Base-by-base conservation (phyloP, 2,888 invertebrate genomes). In the Steinernema hermaphroditum region DNA sequence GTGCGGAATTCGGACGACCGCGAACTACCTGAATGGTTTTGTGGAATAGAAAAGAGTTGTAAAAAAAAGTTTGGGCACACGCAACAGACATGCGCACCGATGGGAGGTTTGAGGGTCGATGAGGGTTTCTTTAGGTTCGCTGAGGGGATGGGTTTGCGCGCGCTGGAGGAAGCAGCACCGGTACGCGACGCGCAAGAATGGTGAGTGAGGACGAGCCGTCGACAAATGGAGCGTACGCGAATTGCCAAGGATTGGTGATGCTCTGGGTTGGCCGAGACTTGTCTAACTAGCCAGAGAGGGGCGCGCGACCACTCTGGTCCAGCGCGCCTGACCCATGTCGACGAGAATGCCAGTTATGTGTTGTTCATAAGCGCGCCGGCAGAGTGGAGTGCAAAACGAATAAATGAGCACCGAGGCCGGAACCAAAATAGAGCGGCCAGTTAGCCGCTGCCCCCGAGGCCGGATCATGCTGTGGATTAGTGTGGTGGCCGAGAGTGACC, bases 181-280 rank as follows among this genome's bases (percentile, higher is more conserved):
- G 46, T 19, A 24, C 50, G 50, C 50, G 24, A 12, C 12, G 24
- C 22, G 50, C 50, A 22, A 50, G 50, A 50, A 22, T 22, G 50
- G 50, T 50, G 50, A 50, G 24, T 62, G 32, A 32, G 29, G 62
- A 62, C 29, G 62, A 62, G 32, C 29, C 16, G 62, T 9, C 62
- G 34, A 62, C 62, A 62, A 62, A 62, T 62, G 62, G 62, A 29
- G 62, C 29, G 62, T 62, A 62, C 12, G 62, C 29, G 62, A 62
- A 62, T 62, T 62, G 62, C 62, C 62, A 62, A 62, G 62, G 62
- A 62, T 62, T 62, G 62, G 14, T 34, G 62, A 62, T 62, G 62
- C 62, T 46, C 8, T 46, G 46, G 46, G 46, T 41, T 46, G 46
- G 46, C 46, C 46, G 46, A 19, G 46, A 19, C 46, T 50, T 24